These are phyloP conservation scores for Tricholauxania praeusta DNA, from an alignment of 2,888 invertebrate species.

Conservation along the genomic window DNA sequence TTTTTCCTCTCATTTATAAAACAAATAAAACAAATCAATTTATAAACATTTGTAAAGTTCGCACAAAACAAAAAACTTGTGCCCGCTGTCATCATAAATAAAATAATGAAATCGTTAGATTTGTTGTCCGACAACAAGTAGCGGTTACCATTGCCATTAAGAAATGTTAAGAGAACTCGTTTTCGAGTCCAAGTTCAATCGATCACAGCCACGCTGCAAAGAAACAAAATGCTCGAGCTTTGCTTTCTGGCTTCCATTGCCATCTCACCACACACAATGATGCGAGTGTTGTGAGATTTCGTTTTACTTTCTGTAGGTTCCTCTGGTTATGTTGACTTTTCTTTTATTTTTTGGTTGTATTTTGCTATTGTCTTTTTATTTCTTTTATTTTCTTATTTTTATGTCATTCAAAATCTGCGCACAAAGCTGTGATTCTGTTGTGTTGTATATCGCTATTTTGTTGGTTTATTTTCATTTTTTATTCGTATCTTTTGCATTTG, in stretches of 20 bases:
- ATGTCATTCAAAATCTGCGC: constrained; percentile 7
- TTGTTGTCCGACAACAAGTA: neutral
- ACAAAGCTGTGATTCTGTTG: neutral
- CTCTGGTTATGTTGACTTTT: neutral
- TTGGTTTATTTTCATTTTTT: neutral
- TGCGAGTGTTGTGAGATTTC: constrained; percentile 14
- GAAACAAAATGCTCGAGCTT: too few relatives aligned
- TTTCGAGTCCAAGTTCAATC: constrained; percentile 32
- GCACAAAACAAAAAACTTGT: neutral
- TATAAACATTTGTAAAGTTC: neutral
- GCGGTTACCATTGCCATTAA: constrained; percentile 21
- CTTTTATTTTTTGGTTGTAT: neutral
- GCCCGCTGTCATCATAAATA: constrained; percentile 15
- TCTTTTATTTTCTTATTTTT: constrained; percentile 8
- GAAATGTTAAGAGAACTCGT: constrained; percentile 27
- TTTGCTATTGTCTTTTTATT: constrained; percentile 21
- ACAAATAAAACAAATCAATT: constrained; percentile 6
- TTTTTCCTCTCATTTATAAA: neutral
- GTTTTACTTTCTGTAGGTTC: constrained; percentile 32
- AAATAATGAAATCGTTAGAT: constrained; percentile 22
- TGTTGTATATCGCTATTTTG: neutral
- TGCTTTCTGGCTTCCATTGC: neutral
- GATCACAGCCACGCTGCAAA: neutral
- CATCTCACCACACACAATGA: neutral
- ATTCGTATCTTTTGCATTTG: constrained; percentile 4